These are phyloP conservation scores for Chrysaora quinquecirrha DNA, from an alignment of 30 jellyfish, hydroid and myxozoan species.

Conservation along the genomic window DNA sequence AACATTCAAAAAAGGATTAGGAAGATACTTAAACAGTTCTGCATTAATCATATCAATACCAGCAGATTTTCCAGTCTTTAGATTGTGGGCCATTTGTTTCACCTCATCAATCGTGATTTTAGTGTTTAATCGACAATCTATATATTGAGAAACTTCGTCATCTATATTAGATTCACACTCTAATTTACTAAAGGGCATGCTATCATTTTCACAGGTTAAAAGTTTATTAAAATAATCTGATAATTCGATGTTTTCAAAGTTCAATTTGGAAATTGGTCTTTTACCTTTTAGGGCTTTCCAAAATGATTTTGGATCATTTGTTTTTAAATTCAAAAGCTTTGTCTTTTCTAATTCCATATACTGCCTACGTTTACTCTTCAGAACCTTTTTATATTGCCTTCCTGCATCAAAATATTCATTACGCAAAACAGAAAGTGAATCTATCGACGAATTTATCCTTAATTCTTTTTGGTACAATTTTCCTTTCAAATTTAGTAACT, in stretches of 20 bases:
- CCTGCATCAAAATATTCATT: background rate
- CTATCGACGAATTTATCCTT: too few species aligned
- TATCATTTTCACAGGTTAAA: background rate
- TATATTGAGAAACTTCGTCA: background rate
- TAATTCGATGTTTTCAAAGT: background rate
- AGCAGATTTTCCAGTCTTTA: background rate
- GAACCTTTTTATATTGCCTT: background rate
- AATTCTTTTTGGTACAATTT: too few species aligned
- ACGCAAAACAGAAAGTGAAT: too few species aligned
- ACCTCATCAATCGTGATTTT: background rate
- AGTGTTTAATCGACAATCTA: background rate
- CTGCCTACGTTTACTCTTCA: background rate
- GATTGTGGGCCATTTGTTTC: background rate
- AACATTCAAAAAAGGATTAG: too few species aligned
- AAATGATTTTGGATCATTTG: background rate
- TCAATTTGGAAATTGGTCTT: background rate
- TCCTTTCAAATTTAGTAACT: too few species aligned
- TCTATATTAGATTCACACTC: background rate
- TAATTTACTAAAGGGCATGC: background rate
- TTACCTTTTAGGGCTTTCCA: background rate
- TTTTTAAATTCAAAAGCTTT: background rate
- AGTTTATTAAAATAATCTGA: slow-evolving; percentile 1
- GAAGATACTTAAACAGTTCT: too few species aligned
- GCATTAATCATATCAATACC: slow-evolving; percentile 6
- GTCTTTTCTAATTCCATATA: background rate